A percentile compares a stretch with the other conserved stretches of the same genome.
Evolutionary conservation across 1,140 invertebrate genomes (phyloP).

Genomic region (Pogonognathellus flavescens): DNA sequence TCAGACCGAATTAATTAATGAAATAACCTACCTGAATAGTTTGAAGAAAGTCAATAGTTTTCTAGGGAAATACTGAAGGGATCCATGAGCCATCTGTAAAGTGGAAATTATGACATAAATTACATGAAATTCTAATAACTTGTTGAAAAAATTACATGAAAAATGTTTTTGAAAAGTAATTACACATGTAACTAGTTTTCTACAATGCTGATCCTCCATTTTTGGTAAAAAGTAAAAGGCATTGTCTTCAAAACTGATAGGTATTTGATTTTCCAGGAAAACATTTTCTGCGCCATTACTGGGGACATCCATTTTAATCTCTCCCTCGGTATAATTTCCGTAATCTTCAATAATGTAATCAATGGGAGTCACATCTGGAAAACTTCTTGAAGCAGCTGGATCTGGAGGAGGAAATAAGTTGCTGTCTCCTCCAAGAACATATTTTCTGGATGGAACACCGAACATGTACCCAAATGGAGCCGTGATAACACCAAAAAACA

Average conservation of each 20-base stretch:
- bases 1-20: too few species aligned
- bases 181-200: background rate
- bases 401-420: conserved; percentile 1
- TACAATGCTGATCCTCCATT: background rate
- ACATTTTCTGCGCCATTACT: background rate
- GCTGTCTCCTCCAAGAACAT: conserved; percentile 57
- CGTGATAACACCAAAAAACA: conserved; percentile 65
- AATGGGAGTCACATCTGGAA: background rate
- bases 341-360: conserved; percentile 24
- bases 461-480: conserved; percentile 66
- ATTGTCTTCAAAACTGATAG: background rate
- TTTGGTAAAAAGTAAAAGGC: conserved; percentile 16
- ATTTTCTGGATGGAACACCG: conserved; percentile 64
- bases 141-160: background rate
- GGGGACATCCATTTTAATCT: background rate
- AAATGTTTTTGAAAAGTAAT: background rate
- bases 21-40: conserved; percentile 24
- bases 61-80: conserved; percentile 1
- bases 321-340: background rate
- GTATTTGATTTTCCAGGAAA: background rate
- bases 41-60: background rate
- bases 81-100: conserved; percentile 17
- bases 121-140: background rate
- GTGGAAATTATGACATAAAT: background rate
- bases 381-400: background rate